Evolutionary conservation across 2,888 invertebrate genomes (phyloP).

Genomic region (Isotomurus palustris): DNA sequence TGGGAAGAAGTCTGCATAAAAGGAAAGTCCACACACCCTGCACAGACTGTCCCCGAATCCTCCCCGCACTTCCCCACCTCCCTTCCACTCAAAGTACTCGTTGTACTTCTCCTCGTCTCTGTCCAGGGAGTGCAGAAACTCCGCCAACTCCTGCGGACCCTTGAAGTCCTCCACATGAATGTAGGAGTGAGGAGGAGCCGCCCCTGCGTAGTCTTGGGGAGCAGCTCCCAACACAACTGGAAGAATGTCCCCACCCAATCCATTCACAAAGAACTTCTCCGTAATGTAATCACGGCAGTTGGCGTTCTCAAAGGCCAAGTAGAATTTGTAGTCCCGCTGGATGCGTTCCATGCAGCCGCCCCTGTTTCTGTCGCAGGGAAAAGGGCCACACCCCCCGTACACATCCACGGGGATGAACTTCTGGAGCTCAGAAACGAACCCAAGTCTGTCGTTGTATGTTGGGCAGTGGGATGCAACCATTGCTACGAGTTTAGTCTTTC

Average conservation of each 20-base stretch:
- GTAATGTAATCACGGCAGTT: constrained; percentile 65
- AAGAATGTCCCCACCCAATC: constrained; percentile 49
- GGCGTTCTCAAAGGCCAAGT: constrained; percentile 65
- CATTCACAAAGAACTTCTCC: constrained; percentile 55
- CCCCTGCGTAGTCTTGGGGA: constrained; percentile 51
- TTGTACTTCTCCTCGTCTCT: constrained; percentile 19
- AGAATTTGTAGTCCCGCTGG: constrained; percentile 58
- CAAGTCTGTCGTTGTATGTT: constrained; percentile 8
- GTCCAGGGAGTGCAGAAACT: constrained; percentile 30
- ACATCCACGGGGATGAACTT: constrained; percentile 47
- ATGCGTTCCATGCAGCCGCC: constrained; percentile 32
- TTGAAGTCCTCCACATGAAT: constrained; percentile 50
- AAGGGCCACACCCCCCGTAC: constrained; percentile 48
- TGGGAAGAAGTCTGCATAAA: background rate
- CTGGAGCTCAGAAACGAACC: constrained; percentile 45
- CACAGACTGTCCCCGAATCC: constrained; percentile 10
- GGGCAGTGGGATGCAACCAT: constrained; percentile 15
- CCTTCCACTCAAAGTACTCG: constrained; percentile 31
- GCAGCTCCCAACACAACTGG: constrained; percentile 54
- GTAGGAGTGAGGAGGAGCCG: constrained; percentile 51
- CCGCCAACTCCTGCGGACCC: constrained; percentile 34
- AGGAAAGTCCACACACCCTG: constrained; percentile 8
- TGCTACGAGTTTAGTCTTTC: constrained; percentile 12
- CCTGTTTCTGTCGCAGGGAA: background rate
- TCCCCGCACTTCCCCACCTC: constrained; percentile 46